A percentile compares a stretch with the other conserved stretches of the same genome.
phyloP scores from a whole-genome alignment of 2,113 vertebrate species.

The Macrotis lagotis region DNA sequence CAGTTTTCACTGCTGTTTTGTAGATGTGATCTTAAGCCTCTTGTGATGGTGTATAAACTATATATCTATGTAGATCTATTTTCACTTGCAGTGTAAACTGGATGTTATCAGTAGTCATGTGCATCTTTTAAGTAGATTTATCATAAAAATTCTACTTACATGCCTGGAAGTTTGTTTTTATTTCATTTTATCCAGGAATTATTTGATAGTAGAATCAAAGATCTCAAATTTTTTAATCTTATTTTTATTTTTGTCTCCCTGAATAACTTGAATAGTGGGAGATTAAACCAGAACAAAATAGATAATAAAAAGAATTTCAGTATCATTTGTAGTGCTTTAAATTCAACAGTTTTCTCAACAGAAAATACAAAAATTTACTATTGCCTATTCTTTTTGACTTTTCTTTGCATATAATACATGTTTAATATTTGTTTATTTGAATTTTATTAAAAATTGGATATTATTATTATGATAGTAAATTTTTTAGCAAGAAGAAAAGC shows the following conservation, averaged over 20 bases:
- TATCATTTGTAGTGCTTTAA: conserved; percentile 40
- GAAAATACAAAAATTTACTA: neutral
- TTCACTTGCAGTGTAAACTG: neutral
- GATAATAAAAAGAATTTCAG: neutral
- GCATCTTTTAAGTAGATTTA: conserved; percentile 28
- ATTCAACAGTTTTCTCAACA: conserved; percentile 24
- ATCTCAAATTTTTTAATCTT: neutral
- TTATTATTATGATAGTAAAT: conserved; percentile 36
- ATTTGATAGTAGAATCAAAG: conserved; percentile 8
- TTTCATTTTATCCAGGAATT: conserved; percentile 28
- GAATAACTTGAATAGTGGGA: neutral
- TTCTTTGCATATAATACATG: conserved; percentile 7
- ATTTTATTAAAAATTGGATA: conserved; percentile 8
- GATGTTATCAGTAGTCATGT: conserved; percentile 24
- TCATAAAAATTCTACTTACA: neutral
- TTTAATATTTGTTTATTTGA: conserved; percentile 27
- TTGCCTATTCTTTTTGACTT: conserved; percentile 34
- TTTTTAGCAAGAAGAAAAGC: conserved; percentile 17
- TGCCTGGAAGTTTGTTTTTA: neutral
- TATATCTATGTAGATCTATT: neutral
- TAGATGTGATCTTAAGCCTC: neutral
- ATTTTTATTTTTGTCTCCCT: neutral
- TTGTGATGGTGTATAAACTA: neutral
- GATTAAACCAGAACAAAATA: neutral
- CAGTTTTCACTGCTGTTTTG: neutral